Base-by-base conservation (phyloP, 2,113 vertebrate species). In the Pogonocichla stellata region DNA sequence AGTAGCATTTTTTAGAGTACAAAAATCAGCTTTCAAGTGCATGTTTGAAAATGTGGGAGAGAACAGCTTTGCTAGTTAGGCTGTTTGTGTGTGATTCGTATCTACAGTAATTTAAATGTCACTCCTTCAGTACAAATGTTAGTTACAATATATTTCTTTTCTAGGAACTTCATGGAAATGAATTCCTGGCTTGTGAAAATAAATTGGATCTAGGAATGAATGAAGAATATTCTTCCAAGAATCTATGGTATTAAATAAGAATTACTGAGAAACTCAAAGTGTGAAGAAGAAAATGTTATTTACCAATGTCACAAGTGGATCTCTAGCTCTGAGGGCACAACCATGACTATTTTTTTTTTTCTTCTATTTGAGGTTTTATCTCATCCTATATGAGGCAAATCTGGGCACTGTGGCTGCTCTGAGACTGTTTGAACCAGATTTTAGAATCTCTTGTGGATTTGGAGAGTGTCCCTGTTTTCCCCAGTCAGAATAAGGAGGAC, bases 161-260 rank as follows among this genome's bases (percentile, higher is more conserved):
- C 86, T 96, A 98, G 96, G 96, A 98, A 72, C 80, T 90, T 78
- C 89, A 78, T 88, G 80, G 93, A 89, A 96, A 96, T 50, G 96
- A 97, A 88, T 91, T 95, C 60, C 86, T 96, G 92, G 65, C 60
- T 62, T 34, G 16, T 94, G 67, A 95, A 93, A 79, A 91, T 86
- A 75, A 90, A 83, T 53, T n/a, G 15, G 38, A 95, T 80, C 66
- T 94, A n/a, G 47, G 72, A 92, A 19, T 9, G 48, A 84, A 64
- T 80, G 80, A 95, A 82, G 84, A 87, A 5, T 78, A 54, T 71
- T 90, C 83, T 65, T 70, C 86, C 48, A 89, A 87, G 58, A 94
- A 89, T 88, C 90, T 83, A 90, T 91, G 98, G 98, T 98, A 98
- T 61, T 70, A 23, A 56, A 64, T 54, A 61, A 73, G 61, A 56